Evolutionary conservation across 2,888 invertebrate genomes (phyloP), one percentile per base, ranked within the genome.

Genomic region (Cataglyphis cursor): DNA sequence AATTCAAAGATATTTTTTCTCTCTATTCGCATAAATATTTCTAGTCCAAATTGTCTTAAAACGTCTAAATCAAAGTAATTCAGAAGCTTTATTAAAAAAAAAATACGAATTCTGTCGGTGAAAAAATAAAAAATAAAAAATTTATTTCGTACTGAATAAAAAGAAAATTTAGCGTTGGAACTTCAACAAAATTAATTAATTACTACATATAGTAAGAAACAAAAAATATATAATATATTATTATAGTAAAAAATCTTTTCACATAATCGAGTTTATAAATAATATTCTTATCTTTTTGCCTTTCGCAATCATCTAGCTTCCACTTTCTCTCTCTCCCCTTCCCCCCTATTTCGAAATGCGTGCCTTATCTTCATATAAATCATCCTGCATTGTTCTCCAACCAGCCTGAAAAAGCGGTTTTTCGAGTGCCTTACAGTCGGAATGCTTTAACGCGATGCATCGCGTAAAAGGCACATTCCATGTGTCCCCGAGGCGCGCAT

Each of bases 191-290:
- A 41, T 24, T 24, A 24, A 24, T 28, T 3, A 28, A 28, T 18
- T 9, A 51, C 0, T n/a, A n/a, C 6, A 18, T n/a, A n/a, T 18
- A 8, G 2, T n/a, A 0, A n/a, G 8, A 8, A 51, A 18, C 3
- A 44, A 5, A 18, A 44, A 44, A 44, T 44, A 44, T 38, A 44
- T 15, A 51, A 5, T 6, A 2, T 8, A 18, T n/a, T 6, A 8
- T 51, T 51, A 18, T 48, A 18, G 18, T 5, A 18, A 48, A 48
- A 18, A 48, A 48, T 18, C 35, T 65, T 35, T 18, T 59, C 15
- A 51, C 21, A 8, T n/a, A 75, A 65, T n/a, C 35, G 51, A 76
- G 75, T 38, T 62, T 24, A 38, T 66, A 51, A 75, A 75, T 51
- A 75, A 66, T 18, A 10, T 38, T 31, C 41, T 9, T 9, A 15